Conservation (phyloP, 2,113 vertebrate species). For the Lepus europaeus region DNA sequence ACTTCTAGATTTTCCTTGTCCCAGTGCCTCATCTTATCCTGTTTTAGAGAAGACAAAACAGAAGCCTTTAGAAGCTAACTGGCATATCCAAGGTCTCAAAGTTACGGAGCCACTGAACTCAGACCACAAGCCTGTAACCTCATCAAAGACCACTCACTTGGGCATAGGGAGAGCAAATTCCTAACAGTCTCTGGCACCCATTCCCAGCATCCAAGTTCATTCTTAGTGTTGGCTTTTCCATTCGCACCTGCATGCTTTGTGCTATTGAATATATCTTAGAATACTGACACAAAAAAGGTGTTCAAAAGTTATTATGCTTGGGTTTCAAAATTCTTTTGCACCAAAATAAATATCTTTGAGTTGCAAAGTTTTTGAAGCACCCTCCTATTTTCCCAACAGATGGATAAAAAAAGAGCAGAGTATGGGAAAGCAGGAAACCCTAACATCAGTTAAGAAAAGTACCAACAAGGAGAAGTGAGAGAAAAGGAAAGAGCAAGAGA, state of each 20-base stretch:
- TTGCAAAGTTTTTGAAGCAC: too few relatives aligned
- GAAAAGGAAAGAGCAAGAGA: neutral
- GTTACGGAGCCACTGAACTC: neutral
- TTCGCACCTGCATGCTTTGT: neutral
- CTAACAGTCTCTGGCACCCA: neutral
- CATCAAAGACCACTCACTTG: neutral
- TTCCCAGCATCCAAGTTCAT: neutral
- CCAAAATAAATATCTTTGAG: too few relatives aligned
- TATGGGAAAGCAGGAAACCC: neutral
- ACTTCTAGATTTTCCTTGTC: neutral
- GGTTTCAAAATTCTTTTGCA: too few relatives aligned
- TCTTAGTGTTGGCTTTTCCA: neutral
- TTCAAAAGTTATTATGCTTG: too few relatives aligned
- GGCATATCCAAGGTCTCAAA: neutral
- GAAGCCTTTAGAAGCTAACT: neutral
- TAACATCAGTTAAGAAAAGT: neutral
- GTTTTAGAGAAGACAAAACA: neutral
- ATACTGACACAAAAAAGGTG: neutral
- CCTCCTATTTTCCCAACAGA: neutral
- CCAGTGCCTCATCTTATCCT: neutral
- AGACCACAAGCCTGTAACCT: neutral
- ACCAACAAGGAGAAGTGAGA: neutral
- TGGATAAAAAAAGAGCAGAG: neutral
- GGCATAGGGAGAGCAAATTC: neutral
- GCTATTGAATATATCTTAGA: neutral